Base-by-base conservation (phyloP, 2,888 invertebrate genomes). In the Tortricodes alternella region DNA sequence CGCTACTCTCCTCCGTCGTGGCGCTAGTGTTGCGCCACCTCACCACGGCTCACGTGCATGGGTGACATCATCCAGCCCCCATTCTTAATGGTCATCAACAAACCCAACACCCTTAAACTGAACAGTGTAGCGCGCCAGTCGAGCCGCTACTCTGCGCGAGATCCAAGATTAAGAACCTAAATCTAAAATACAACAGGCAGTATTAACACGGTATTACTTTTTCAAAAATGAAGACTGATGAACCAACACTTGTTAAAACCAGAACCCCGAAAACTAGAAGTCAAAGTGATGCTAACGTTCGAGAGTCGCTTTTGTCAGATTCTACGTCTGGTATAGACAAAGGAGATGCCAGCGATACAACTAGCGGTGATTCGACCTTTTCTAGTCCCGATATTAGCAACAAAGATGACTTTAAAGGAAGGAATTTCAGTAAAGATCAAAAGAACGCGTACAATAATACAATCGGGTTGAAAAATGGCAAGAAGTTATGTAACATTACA, bases 91-190 rank as follows among this genome's bases (percentile, higher is more conserved):
- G 91, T 90, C 84, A 78, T 86, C 73, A 89, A 89, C 67, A 90
- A 89, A 77, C 91, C 91, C 48, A 88, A 85, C 70, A 83, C 85
- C 62, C 76, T 89, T 59, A 89, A 91, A 70, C 83, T 87, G 21
- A 89, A 89, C 80, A 85, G 89, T 72, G 86, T 84, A 79, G 89
- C 92, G 65, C 85, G 90, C 60, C 82, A 89, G 65, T 83, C 91
- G 60, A 91, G 91, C 63, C 79, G 89, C 50, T 91, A 91, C 62
- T 90, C 88, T 53, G 91, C 91, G 55, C 83, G 91, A 67, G 92
- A 93, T 70, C 93, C 93, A 24, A 82, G 92, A 68, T 92, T 92
- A 92, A 92, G 92, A 91, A 75, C 82, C 16, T 92, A 92, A 80
- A 76, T 74, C n/a, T 50, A 74, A 62, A 76, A 71, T 29, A 71